Evolutionary conservation across 2,888 invertebrate species (phyloP).

Genomic region (Philonicus albiceps): DNA sequence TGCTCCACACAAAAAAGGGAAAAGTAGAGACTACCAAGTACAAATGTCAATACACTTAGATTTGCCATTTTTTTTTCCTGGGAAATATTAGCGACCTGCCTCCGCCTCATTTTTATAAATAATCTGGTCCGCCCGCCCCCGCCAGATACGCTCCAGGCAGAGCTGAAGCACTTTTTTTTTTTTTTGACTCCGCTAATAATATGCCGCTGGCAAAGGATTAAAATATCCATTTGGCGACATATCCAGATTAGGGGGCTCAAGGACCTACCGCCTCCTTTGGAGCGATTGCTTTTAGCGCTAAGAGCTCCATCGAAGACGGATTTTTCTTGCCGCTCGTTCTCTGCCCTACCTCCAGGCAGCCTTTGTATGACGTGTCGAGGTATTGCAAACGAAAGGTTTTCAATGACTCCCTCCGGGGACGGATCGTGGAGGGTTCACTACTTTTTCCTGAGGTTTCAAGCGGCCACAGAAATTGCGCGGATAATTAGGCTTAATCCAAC

Average conservation of each 20-base stretch:
- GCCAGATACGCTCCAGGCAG: background rate
- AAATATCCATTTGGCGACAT: constrained; percentile 43
- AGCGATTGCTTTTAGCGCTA: constrained; percentile 30
- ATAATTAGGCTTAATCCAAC: background rate
- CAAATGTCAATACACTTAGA: constrained; percentile 43
- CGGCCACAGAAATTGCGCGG: background rate
- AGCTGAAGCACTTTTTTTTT: background rate
- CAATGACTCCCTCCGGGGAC: background rate
- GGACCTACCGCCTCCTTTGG: constrained; percentile 22
- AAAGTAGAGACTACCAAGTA: constrained; percentile 33
- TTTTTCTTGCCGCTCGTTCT: background rate
- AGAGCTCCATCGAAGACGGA: constrained; percentile 3
- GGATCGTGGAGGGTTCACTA: background rate
- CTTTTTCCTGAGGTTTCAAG: background rate
- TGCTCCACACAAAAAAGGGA: constrained; percentile 10
- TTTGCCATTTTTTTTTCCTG: constrained; percentile 20
- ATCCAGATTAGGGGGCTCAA: constrained; percentile 41
- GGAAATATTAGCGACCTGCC: constrained; percentile 40
- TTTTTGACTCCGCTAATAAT: constrained; percentile 34
- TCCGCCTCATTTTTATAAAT: constrained; percentile 30
- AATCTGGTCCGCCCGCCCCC: background rate
- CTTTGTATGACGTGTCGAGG: constrained; percentile 6
- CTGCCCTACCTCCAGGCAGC: background rate
- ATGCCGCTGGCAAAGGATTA: constrained; percentile 31
- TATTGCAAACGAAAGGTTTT: background rate